These are phyloP conservation scores for Protosalanx chinensis DNA, from an alignment of 2,797 vertebrate species.

Conservation along the genomic window DNA sequence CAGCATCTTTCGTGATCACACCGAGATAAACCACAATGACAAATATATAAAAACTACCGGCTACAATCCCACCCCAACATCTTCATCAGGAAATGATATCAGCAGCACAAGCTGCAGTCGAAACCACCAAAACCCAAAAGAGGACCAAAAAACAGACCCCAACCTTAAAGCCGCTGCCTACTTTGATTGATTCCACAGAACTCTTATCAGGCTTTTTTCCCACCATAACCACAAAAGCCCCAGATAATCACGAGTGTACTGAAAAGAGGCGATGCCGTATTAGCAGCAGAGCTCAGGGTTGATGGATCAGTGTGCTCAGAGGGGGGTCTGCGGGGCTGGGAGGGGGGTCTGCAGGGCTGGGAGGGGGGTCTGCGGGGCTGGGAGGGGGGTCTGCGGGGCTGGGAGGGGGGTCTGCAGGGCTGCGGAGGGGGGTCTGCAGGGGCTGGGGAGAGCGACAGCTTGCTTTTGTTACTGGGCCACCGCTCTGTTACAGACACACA, in stretches of 20 bases:
- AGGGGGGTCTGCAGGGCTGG: conserved; percentile 24
- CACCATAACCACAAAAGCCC: conserved; percentile 44
- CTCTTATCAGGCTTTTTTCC: conserved; percentile 29
- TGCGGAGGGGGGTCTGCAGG: not conserved
- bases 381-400: not conserved
- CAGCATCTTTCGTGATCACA: not conserved
- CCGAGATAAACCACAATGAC: not conserved
- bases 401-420: conserved; percentile 31
- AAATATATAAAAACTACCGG: not conserved
- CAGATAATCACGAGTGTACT: conserved; percentile 35
- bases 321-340: conserved; percentile 24
- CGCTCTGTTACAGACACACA: not conserved
- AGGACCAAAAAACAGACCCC: not conserved
- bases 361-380: conserved; percentile 24
- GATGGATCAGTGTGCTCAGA: conserved; percentile 37
- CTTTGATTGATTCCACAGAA: conserved; percentile 30
- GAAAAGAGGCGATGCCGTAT: conserved; percentile 31
- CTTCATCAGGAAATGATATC: not conserved
- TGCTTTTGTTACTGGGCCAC: conserved; percentile 44
- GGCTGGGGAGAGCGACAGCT: conserved; percentile 20
- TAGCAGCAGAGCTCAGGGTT: conserved; percentile 35
- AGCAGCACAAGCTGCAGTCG: too few species aligned
- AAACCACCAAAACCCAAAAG: not conserved
- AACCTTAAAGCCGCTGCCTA: conserved; percentile 9
- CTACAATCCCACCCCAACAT: not conserved